Evolutionary conservation across 2,888 invertebrate species (phyloP), one percentile per base, ranked within the genome.

Genomic region (Watsonalla cultraria): DNA sequence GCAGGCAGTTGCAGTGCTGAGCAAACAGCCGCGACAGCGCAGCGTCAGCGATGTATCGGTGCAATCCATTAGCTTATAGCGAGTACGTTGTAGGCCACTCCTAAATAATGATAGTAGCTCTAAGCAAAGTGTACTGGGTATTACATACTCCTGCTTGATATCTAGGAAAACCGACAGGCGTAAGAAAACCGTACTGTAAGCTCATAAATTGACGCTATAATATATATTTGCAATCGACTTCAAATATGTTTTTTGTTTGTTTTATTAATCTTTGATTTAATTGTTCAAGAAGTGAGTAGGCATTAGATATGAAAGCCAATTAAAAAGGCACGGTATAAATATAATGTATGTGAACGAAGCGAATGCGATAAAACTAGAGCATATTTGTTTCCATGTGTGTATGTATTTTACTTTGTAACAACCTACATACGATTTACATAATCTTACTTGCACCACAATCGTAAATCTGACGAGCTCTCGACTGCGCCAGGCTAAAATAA

Each of bases 1-100:
- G 68, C 76, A 68, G 74, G 62, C 66, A 61, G 69, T 59, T 80
- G 78, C 80, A 86, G 83, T 81, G 84, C 78, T 74, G 64, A 59
- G 78, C 78, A 84, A 84, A 86, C 82, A 84, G 64, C 60, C 58
- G 56, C 63, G 65, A 62, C 69, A 66, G 67, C 68, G 66, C 71
- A 51, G 55, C 65, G 74, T 77, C 76, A 74, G 68, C 70, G 52
- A 47, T 24, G 47, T 45, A 34, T 42, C 42, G 65, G 62, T 47
- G 42, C 64, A 70, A 65, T 58, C 5, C 55, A 70, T 14, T 57
- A 52, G 58, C 67, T 59, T 58, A 56, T 35, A 46, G 33, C 35
- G 51, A 11, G 8, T 42, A 42, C 5, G 11, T 42, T 42, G 11
- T 8, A 42, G 9, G 11, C 9, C 42, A 42, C 42, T 11, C 42